Conservation (phyloP, 1,140 invertebrate genomes). For the Araneus ventricosus region DNA sequence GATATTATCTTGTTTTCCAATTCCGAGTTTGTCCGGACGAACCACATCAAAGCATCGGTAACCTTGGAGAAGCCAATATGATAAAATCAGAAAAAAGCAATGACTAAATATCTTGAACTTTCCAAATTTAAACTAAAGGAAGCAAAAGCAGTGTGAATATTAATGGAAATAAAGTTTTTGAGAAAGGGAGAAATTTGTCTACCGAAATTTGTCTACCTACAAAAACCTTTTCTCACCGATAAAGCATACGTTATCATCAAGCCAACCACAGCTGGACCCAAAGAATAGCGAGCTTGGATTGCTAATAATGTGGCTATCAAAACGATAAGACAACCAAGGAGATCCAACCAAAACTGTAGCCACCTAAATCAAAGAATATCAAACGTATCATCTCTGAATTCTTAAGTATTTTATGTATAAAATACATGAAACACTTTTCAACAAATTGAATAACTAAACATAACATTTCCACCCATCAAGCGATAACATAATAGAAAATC, state of each 20-base stretch:
- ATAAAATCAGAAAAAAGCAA: not conserved
- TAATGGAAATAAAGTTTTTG: not conserved
- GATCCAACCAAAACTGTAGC: slow-evolving; percentile 38
- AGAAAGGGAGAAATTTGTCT: too few species aligned
- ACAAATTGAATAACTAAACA: too few species aligned
- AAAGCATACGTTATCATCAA: slow-evolving; percentile 53
- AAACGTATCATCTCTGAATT: too few species aligned
- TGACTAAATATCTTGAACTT: not conserved
- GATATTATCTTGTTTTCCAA: slow-evolving; percentile 52
- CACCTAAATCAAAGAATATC: slow-evolving; percentile 3
- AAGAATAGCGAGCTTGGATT: slow-evolving; percentile 9
- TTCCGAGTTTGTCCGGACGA: slow-evolving; percentile 12
- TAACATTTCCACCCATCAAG: too few species aligned
- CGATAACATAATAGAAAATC: too few species aligned
- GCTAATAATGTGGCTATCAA: slow-evolving; percentile 22
- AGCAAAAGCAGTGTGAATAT: not conserved
- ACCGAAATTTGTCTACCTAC: too few species aligned
- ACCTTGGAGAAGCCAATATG: not conserved
- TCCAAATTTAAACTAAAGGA: not conserved
- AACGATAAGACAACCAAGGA: slow-evolving; percentile 23
- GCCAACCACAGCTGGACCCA: slow-evolving; percentile 8
- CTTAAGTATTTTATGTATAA: too few species aligned
- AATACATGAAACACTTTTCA: too few species aligned
- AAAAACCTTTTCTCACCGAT: not conserved
- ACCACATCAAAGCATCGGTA: slow-evolving; percentile 39